A percentile compares a stretch with the other conserved stretches of the same genome.
Evolutionary conservation across 2,113 vertebrate genomes (phyloP).

Genomic region (Prochilodus magdalenae): DNA sequence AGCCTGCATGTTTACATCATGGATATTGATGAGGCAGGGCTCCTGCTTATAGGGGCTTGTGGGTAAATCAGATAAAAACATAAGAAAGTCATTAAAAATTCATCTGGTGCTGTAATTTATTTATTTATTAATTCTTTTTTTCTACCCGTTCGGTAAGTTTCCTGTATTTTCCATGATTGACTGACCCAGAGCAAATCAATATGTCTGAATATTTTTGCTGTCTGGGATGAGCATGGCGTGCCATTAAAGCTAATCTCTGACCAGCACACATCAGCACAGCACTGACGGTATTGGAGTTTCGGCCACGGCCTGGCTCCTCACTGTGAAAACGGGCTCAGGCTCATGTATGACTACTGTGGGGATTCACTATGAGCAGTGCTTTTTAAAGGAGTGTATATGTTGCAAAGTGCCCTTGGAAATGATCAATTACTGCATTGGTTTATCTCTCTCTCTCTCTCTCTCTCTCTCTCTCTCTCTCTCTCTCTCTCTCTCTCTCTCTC

Average conservation of each 20-base stretch:
- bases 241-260: slow-evolving; percentile 15
- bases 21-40: background rate
- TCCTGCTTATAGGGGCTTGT: slow-evolving; percentile 3
- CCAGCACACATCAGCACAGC: background rate
- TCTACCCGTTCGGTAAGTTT: background rate
- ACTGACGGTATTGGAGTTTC: too few relatives aligned
- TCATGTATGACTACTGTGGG: too few relatives aligned
- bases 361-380: too few relatives aligned
- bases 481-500: too few relatives aligned
- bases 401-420: too few relatives aligned
- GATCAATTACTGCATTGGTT: too few relatives aligned
- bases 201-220: background rate
- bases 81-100: slow-evolving; percentile 22
- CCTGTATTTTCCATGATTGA: background rate
- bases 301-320: too few relatives aligned
- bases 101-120: background rate
- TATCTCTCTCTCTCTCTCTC: too few relatives aligned
- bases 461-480: too few relatives aligned
- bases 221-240: background rate
- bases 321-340: too few relatives aligned
- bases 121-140: background rate
- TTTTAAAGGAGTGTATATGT: too few relatives aligned
- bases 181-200: background rate
- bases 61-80: slow-evolving; percentile 10
- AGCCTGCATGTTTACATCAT: background rate